Conservation (phyloP, 2,113 vertebrate species). For the Rhinichthys klamathensis region DNA sequence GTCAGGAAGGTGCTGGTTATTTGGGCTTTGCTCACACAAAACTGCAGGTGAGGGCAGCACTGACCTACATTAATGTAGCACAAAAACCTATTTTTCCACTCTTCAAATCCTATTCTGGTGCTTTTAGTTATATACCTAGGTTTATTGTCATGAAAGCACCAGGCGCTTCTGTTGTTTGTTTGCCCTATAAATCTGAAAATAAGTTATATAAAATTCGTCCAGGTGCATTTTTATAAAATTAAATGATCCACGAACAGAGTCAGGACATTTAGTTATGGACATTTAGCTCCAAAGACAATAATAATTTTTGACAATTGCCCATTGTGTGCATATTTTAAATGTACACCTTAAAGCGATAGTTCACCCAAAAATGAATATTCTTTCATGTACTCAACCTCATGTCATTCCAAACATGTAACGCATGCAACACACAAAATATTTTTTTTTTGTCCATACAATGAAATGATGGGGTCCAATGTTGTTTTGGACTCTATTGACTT, state of each 20-base stretch:
- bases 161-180: neutral
- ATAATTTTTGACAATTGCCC: neutral
- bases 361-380: accelerated
- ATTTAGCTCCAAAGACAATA: too few species aligned
- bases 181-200: slow-evolving; percentile 45
- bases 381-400: neutral
- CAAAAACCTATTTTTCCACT: slow-evolving; percentile 39
- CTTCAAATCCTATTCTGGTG: slow-evolving; percentile 12
- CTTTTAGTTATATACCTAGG: slow-evolving; percentile 12
- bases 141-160: neutral
- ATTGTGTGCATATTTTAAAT: neutral
- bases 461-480: neutral
- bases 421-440: too few species aligned
- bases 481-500: too few species aligned
- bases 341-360: too few species aligned
- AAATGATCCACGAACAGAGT: neutral
- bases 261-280: too few species aligned
- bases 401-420: too few species aligned
- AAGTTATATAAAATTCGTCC: slow-evolving; percentile 31
- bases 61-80: slow-evolving; percentile 53
- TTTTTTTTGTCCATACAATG: neutral
- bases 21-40: slow-evolving; percentile 33
- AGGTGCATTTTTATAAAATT: neutral
- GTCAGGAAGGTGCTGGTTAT: slow-evolving; percentile 7
- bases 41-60: slow-evolving; percentile 19